Evolutionary conservation across 2,797 vertebrate genomes (phyloP).

Genomic region (Enteromius afrohamiltoni): DNA sequence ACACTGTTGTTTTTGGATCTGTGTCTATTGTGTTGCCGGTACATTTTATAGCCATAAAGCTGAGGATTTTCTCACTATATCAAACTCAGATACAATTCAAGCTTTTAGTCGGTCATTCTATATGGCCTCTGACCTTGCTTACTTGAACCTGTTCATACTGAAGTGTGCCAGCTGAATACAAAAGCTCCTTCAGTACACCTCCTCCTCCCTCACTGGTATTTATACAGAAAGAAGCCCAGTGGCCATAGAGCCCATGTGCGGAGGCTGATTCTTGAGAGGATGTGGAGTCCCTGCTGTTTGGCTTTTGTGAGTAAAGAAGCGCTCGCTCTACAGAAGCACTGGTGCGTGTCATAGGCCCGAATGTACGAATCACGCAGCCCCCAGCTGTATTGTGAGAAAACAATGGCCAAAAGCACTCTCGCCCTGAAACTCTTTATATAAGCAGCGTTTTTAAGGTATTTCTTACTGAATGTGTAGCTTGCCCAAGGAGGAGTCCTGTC

Average conservation of each 20-base stretch:
- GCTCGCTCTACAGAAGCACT: conserved; percentile 46
- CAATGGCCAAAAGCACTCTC: conserved; percentile 60
- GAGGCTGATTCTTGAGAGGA: conserved; percentile 22
- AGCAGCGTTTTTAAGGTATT: conserved; percentile 48
- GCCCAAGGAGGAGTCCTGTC: conserved; percentile 41
- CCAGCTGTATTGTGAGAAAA: conserved; percentile 57
- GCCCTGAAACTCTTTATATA: conserved; percentile 48
- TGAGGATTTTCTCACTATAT: conserved; percentile 24
- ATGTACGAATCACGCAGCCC: conserved; percentile 49
- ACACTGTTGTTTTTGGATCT: conserved; percentile 11
- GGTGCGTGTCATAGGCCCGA: conserved; percentile 59
- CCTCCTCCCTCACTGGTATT: conserved; percentile 21
- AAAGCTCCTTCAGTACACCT: conserved; percentile 29
- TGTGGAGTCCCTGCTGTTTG: conserved; percentile 48
- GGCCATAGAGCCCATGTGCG: conserved; percentile 44
- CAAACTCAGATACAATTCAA: conserved; percentile 38
- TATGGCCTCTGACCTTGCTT: conserved; percentile 32
- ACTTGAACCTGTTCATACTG: conserved; percentile 27
- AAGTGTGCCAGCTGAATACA: conserved; percentile 23
- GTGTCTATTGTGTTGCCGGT: neutral
- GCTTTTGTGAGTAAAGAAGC: conserved; percentile 57
- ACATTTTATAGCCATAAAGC: conserved; percentile 19
- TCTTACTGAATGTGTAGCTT: conserved; percentile 40
- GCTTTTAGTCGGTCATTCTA: conserved; percentile 18
- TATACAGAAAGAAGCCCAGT: conserved; percentile 36